These are phyloP conservation scores for Sitophilus oryzae DNA, from an alignment of 1,140 invertebrate species.

Conservation along the genomic window DNA sequence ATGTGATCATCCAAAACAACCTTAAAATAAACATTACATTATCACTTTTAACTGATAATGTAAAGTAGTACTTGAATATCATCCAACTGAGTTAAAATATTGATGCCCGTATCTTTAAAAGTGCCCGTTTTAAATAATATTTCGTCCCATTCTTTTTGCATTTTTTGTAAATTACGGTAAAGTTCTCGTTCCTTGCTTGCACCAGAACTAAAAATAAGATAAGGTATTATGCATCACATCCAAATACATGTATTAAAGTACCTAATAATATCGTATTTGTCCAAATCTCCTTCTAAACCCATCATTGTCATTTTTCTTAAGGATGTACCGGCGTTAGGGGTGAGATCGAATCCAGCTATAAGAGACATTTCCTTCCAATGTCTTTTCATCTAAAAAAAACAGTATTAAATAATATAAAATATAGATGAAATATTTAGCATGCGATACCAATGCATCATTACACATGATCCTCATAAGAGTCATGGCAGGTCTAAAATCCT, in stretches of 20 bases:
- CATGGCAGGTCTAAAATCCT: conserved; percentile 74
- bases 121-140: conserved; percentile 64
- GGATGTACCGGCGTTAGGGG: conserved; percentile 77
- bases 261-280: conserved; percentile 73
- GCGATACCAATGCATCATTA: conserved; percentile 66
- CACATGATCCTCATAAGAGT: conserved; percentile 78
- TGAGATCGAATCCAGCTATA: conserved; percentile 76
- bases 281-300: conserved; percentile 66
- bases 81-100: conserved; percentile 73
- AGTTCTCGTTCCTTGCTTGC: conserved; percentile 83
- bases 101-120: conserved; percentile 75
- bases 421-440: not conserved
- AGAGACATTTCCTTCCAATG: conserved; percentile 90
- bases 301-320: conserved; percentile 76
- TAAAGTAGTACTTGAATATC: conserved; percentile 66
- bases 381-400: conserved; percentile 51
- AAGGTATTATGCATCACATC: not conserved
- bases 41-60: not conserved
- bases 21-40: not conserved
- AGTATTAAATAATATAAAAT: not conserved
- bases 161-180: conserved; percentile 71
- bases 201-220: conserved; percentile 57
- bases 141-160: conserved; percentile 80
- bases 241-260: too few species aligned
- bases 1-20: conserved; percentile 80